Conservation (phyloP, 2,888 invertebrate species). For the Pyrrhia umbra region DNA sequence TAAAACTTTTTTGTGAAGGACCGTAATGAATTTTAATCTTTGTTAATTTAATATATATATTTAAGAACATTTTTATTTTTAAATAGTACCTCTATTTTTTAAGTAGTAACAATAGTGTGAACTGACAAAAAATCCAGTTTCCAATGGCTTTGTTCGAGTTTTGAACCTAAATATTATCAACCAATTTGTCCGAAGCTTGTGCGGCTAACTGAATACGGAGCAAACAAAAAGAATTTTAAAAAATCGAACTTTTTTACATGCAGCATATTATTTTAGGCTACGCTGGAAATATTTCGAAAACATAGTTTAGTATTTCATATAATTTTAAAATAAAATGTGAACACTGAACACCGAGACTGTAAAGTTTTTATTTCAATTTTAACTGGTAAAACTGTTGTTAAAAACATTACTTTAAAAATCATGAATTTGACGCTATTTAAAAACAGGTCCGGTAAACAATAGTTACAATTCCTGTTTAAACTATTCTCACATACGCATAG, state of each 20-base stretch:
- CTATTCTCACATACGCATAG: constrained; percentile 9
- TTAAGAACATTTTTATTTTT: no score
- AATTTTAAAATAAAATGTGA: background rate
- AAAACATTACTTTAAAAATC: no score
- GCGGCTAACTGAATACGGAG: background rate
- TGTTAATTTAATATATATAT: no score
- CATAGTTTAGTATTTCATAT: background rate
- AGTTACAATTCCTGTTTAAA: background rate
- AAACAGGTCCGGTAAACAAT: no score
- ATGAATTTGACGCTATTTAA: background rate
- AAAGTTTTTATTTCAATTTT: no score
- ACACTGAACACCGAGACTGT: background rate
- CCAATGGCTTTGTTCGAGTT: constrained; percentile 15
- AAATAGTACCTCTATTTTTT: no score
- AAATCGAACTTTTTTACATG: background rate
- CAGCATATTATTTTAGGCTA: background rate
- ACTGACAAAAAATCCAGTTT: constrained; percentile 21
- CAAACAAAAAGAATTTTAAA: constrained; percentile 1
- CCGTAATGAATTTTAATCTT: no score
- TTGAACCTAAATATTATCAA: constrained; percentile 10
- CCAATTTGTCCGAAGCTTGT: constrained; percentile 6
- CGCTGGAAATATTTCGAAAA: background rate
- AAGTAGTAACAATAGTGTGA: background rate
- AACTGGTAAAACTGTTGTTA: no score
- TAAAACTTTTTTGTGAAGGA: no score